Conservation (phyloP, 1,140 invertebrate genomes). For the Drosophila tropicalis region DNA sequence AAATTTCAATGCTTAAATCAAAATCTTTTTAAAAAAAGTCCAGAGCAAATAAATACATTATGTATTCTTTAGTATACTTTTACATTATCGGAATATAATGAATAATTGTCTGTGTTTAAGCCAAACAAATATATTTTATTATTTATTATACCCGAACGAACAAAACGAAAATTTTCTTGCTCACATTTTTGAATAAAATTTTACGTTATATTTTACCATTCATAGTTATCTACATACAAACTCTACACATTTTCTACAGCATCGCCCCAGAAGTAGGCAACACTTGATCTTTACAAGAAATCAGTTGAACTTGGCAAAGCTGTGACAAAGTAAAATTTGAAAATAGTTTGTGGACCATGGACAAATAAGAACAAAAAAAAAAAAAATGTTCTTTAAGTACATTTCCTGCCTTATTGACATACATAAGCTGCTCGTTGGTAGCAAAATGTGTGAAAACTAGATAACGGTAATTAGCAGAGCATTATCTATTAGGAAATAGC, state of each 20-base stretch:
- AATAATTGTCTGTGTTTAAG: too few species aligned
- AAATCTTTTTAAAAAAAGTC: too few species aligned
- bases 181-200: neutral
- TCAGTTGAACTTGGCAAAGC: neutral
- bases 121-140: too few species aligned
- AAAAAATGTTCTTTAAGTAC: neutral
- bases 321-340: neutral
- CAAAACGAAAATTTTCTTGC: too few species aligned
- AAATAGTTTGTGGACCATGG: neutral
- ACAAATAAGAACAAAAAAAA: neutral
- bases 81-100: too few species aligned
- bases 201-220: neutral
- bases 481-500: slow-evolving; percentile 48
- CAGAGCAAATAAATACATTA: too few species aligned
- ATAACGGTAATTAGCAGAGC: slow-evolving; percentile 42
- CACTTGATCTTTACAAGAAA: neutral
- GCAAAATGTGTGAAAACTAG: slow-evolving; percentile 47
- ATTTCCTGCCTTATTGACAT: slow-evolving; percentile 13
- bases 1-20: too few species aligned
- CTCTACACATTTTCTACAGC: neutral
- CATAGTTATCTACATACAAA: neutral
- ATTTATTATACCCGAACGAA: too few species aligned
- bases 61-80: too few species aligned
- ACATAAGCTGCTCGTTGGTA: slow-evolving; percentile 24
- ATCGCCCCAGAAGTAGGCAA: slow-evolving; percentile 36